Conservation (phyloP, 2,888 invertebrate genomes). For the Zygothrica quintamaculata region DNA sequence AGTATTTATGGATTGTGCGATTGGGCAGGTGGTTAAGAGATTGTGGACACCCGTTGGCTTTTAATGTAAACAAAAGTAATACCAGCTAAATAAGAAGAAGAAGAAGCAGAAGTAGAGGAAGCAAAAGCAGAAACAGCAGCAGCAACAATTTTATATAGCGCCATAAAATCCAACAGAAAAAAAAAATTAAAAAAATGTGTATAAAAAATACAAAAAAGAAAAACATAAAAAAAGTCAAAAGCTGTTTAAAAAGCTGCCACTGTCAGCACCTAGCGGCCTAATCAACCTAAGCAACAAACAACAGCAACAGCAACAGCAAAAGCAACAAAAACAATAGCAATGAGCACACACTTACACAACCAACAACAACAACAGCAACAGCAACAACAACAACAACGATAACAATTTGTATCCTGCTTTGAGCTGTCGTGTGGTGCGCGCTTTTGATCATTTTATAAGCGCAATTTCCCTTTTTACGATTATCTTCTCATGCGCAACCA, state of each 20-base stretch:
- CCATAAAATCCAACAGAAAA: conserved; percentile 30
- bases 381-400: background rate
- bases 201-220: conserved; percentile 4
- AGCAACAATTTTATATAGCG: conserved; percentile 18
- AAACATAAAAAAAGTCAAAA: conserved; percentile 11
- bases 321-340: conserved; percentile 4
- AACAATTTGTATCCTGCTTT: conserved; percentile 17
- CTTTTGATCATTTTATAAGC: conserved; percentile 71
- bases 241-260: conserved; percentile 49
- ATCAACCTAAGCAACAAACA: conserved; percentile 49
- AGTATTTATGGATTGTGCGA: too few species aligned
- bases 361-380: background rate
- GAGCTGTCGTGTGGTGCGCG: conserved; percentile 48
- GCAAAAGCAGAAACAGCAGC: conserved; percentile 1
- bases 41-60: conserved; percentile 10
- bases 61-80: conserved; percentile 20
- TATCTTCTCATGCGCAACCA: conserved; percentile 69
- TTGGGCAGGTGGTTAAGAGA: too few species aligned
- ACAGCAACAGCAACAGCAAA: background rate
- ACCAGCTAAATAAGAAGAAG: background rate
- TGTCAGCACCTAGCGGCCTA: conserved; percentile 58
- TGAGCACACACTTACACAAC: background rate
- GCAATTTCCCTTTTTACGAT: conserved; percentile 70
- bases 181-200: too few species aligned
- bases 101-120: background rate